Percentiles rank a stretch among this genome's conserved stretches.
These are phyloP conservation scores for Hippocampus comes DNA, from an alignment of 2,113 vertebrate species.

Conservation along the genomic window DNA sequence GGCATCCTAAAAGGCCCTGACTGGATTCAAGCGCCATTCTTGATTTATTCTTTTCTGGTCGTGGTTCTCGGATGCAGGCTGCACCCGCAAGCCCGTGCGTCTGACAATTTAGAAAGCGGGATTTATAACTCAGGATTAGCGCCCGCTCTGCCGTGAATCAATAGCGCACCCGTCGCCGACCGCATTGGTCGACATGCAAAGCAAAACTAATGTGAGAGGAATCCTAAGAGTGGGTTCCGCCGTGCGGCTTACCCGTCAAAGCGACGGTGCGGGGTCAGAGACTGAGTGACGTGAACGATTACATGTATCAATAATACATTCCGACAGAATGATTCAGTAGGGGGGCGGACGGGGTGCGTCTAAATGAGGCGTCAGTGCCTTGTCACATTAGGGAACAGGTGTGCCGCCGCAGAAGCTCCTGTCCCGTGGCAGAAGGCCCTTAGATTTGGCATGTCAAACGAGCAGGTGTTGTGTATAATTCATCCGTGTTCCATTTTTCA, in stretches of 20 bases:
- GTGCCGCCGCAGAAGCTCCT: constrained; percentile 45
- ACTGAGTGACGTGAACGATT: constrained; percentile 56
- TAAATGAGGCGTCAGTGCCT: constrained; percentile 57
- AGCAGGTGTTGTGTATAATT: constrained; percentile 77
- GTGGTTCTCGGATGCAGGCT: constrained; percentile 13
- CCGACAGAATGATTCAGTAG: constrained; percentile 47
- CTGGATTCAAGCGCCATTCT: neutral
- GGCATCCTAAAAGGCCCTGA: neutral
- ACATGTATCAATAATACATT: constrained; percentile 66
- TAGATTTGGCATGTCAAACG: constrained; percentile 68
- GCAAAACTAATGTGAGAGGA: constrained; percentile 49
- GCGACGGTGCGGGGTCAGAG: constrained; percentile 50
- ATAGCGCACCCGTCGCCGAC: constrained; percentile 38
- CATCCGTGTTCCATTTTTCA: constrained; percentile 73
- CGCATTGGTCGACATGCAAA: constrained; percentile 39
- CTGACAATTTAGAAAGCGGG: constrained; percentile 36
- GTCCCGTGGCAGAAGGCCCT: constrained; percentile 38
- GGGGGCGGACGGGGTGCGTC: constrained; percentile 4
- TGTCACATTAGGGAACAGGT: constrained; percentile 68
- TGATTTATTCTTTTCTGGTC: neutral
- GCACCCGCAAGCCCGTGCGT: constrained; percentile 36
- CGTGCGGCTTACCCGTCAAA: constrained; percentile 28
- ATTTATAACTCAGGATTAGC: constrained; percentile 41
- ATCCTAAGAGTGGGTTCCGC: constrained; percentile 46
- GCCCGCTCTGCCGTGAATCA: constrained; percentile 40